phyloP scores from a whole-genome alignment of 2,888 invertebrate species.

The Acronicta alni region DNA sequence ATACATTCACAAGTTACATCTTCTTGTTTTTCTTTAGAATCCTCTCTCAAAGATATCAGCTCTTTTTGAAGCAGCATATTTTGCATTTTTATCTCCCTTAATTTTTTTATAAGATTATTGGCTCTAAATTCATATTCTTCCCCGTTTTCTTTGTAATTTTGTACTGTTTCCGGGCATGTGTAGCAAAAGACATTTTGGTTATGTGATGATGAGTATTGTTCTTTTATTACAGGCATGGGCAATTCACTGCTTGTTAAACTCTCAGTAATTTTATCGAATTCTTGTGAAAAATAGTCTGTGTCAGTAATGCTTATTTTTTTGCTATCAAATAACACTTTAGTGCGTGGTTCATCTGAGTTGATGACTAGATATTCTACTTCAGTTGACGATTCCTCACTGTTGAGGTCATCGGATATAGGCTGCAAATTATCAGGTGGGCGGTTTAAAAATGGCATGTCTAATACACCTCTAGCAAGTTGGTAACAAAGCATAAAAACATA shows the following conservation, averaged over 20 bases:
- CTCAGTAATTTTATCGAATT: conserved; percentile 44
- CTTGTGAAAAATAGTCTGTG: conserved; percentile 63
- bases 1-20: conserved; percentile 51
- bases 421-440: conserved; percentile 67
- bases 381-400: conserved; percentile 68
- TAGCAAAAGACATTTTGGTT: conserved; percentile 60
- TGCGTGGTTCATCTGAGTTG: conserved; percentile 65
- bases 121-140: conserved; percentile 72
- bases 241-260: conserved; percentile 50
- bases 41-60: conserved; percentile 68
- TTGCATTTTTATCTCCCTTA: conserved; percentile 81
- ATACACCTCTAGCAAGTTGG: conserved; percentile 76
- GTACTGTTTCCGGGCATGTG: conserved; percentile 56
- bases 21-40: conserved; percentile 55
- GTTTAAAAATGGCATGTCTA: conserved; percentile 75
- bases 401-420: conserved; percentile 64
- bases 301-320: conserved; percentile 58
- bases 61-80: conserved; percentile 75
- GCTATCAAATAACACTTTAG: conserved; percentile 64
- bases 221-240: conserved; percentile 13
- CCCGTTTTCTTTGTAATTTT: conserved; percentile 13
- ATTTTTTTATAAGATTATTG: conserved; percentile 74
- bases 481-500: conserved; percentile 79
- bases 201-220: conserved; percentile 16
- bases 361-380: conserved; percentile 73